Base-by-base conservation (phyloP, 2,888 invertebrate species). In the Parascotia fuliginaria region DNA sequence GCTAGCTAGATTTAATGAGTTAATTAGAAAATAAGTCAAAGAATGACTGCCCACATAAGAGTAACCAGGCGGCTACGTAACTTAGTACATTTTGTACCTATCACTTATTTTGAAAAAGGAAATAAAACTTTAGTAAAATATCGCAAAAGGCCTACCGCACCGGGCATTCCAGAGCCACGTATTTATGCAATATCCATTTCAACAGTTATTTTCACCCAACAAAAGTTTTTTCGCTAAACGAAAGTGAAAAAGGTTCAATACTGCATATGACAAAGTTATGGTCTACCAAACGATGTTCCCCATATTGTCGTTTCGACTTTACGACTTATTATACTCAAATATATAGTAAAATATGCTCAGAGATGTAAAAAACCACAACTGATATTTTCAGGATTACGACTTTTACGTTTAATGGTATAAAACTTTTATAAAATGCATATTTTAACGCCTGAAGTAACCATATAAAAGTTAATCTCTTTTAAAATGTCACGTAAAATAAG, bases 341-440 rank as follows among this genome's bases (percentile, higher is more conserved):
- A 61, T 38, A 61, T 46, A 49, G 9, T 65, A 60, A 56, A 65
- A 39, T 32, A 32, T 12, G 34, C 15, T 19, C 41, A 14, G 32
- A 41, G 65, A 27, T 56, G 53, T 65, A 57, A 57, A 62, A 65
- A 42, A 36, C 16, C 24, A 38, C n/a, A 42, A 60, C 61, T 48
- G 28, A 24, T 29, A 37, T 41, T 47, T 42, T 37, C n/a, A 9
- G 31, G 36, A 37, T 41, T 41, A 42, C 9, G 34, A 34, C 11
- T 9, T 39, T 29, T 40, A 19, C 24, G 31, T 47, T 37, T 22
- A 16, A 5, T 47, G 7, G 11, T 34, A 29, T 34, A 29, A 46
- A 39, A 45, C 13, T 33, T n/a, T 19, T 13, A 12, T 39, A 14
- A 9, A 19, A 11, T 12, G 34, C n/a, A 33, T 33, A 15, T 33